Evolutionary conservation across 2,797 vertebrate species (phyloP).

Genomic region (Nyctalus aviator): DNA sequence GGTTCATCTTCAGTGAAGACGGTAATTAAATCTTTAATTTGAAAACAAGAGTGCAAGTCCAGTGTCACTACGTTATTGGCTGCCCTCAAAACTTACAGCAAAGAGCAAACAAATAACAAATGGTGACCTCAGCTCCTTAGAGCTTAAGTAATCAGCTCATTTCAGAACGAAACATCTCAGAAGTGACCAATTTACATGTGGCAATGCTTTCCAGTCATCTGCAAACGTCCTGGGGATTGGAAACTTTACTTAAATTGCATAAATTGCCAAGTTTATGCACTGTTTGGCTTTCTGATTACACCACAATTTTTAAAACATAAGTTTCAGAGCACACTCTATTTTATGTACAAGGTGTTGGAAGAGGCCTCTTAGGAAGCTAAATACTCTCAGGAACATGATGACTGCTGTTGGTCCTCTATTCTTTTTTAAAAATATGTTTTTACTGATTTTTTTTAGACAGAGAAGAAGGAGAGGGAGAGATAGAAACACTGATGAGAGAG

Average conservation of each 20-base stretch:
- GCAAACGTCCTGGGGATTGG: conserved; percentile 55
- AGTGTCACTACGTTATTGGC: background rate
- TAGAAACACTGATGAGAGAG: too few relatives aligned
- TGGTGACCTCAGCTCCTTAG: conserved; percentile 53
- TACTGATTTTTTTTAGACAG: too few relatives aligned
- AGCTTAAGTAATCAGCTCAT: conserved; percentile 48
- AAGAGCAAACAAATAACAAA: conserved; percentile 63
- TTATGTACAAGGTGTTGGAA: background rate
- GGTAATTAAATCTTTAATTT: conserved; percentile 80
- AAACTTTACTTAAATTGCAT: conserved; percentile 35
- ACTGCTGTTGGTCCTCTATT: background rate
- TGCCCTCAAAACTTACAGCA: conserved; percentile 49
- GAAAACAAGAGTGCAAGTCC: conserved; percentile 72
- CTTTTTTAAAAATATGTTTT: too few relatives aligned
- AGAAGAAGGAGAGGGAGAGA: too few relatives aligned
- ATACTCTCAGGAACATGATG: background rate
- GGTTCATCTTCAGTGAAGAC: conserved; percentile 78
- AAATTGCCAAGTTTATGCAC: background rate
- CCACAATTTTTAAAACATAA: background rate
- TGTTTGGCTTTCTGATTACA: background rate
- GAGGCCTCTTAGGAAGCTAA: background rate
- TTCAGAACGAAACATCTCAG: conserved; percentile 66
- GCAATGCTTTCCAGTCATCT: background rate
- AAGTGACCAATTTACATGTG: background rate
- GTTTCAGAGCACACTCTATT: conserved; percentile 2